These are phyloP conservation scores for Australoheros scitulus DNA, from an alignment of 2,113 vertebrate species.

Conservation along the genomic window DNA sequence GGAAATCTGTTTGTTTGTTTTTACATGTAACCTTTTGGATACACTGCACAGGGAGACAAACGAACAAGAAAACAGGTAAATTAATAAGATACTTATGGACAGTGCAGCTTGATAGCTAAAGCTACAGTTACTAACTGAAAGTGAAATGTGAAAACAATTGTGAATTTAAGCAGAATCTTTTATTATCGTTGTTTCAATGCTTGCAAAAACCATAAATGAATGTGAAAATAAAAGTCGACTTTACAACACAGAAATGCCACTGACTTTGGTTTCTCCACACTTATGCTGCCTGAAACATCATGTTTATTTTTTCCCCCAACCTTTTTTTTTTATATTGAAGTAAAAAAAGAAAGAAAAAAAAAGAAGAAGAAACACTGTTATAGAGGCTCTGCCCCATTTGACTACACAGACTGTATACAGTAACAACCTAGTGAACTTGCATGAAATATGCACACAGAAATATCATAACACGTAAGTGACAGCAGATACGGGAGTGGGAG, in stretches of 20 bases:
- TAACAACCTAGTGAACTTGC: constrained; percentile 85
- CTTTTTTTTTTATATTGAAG: constrained; percentile 69
- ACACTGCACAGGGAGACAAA: constrained; percentile 36
- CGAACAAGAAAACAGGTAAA: constrained; percentile 15
- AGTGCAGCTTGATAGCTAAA: constrained; percentile 13
- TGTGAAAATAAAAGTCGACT: constrained; percentile 77
- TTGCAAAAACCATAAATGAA: constrained; percentile 78
- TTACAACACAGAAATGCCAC: constrained; percentile 81
- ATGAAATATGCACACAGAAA: constrained; percentile 82
- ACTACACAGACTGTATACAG: constrained; percentile 89
- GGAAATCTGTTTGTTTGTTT: neutral
- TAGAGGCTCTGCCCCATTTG: constrained; percentile 91
- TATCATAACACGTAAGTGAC: constrained; percentile 83
- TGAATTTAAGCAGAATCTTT: constrained; percentile 78
- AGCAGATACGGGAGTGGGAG: constrained; percentile 81
- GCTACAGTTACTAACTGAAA: constrained; percentile 39
- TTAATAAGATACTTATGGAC: neutral
- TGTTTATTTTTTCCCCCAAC: constrained; percentile 68
- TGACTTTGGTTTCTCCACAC: constrained; percentile 84
- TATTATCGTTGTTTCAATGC: constrained; percentile 78
- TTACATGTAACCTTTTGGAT: constrained; percentile 3
- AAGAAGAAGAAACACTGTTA: constrained; percentile 72
- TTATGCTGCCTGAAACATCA: constrained; percentile 86
- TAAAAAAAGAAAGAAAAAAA: constrained; percentile 49
- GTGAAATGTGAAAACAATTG: constrained; percentile 75